Evolutionary conservation across 1,140 invertebrate genomes (phyloP).

Genomic region (Drosophila yakuba): DNA sequence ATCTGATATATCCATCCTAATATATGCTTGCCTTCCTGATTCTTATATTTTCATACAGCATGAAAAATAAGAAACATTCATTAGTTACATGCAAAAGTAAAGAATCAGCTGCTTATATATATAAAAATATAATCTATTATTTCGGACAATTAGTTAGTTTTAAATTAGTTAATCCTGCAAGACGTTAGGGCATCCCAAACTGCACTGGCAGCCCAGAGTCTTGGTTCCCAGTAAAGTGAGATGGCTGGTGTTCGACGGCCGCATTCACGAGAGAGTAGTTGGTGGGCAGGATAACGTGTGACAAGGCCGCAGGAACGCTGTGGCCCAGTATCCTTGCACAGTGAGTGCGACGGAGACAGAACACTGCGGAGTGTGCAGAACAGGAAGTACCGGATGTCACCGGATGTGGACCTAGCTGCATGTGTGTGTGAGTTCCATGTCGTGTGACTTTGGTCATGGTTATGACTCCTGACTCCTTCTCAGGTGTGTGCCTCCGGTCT

Average conservation of each 20-base stretch:
- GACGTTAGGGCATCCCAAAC: too few species aligned
- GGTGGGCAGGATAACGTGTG: slow-evolving; percentile 63
- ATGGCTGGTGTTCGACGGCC: slow-evolving; percentile 36
- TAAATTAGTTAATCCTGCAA: too few species aligned
- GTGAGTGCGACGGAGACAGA: slow-evolving; percentile 6
- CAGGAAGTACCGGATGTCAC: slow-evolving; percentile 80
- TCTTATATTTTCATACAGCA: too few species aligned
- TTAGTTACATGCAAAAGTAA: too few species aligned
- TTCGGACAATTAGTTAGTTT: too few species aligned
- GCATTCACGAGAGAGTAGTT: slow-evolving; percentile 52
- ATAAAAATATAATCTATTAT: not conserved
- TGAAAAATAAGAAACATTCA: too few species aligned
- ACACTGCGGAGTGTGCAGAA: slow-evolving; percentile 3
- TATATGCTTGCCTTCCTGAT: too few species aligned
- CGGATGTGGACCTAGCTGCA: slow-evolving; percentile 66
- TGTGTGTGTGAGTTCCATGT: slow-evolving; percentile 50
- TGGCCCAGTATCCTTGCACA: slow-evolving; percentile 17
- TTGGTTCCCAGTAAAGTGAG: slow-evolving; percentile 44
- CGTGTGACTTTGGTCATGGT: slow-evolving; percentile 80
- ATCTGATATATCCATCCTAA: not conserved
- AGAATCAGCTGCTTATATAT: too few species aligned
- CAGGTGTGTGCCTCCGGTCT: slow-evolving; percentile 49
- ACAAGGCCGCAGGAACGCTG: slow-evolving; percentile 76
- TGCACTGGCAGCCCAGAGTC: slow-evolving; percentile 4
- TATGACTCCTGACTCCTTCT: slow-evolving; percentile 62